Evolutionary conservation across 64 coral and sea anemone species (phyloP).

Genomic region (Dendronephthya gigantea): DNA sequence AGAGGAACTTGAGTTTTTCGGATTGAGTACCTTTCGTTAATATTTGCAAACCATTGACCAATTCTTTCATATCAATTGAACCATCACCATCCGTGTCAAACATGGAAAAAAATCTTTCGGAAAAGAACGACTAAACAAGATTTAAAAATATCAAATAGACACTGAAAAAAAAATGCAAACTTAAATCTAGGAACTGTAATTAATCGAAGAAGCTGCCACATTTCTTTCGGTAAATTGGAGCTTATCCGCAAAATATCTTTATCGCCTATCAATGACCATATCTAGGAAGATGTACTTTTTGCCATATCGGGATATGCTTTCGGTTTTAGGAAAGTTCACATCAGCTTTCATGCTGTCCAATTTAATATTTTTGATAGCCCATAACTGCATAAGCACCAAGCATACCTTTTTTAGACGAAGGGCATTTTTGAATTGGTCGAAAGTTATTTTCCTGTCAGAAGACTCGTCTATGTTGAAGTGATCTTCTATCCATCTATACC

Average conservation of each 20-base stretch:
- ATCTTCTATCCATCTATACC: conserved; percentile 20
- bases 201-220: too few relatives aligned
- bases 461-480: neutral
- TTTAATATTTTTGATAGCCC: too few relatives aligned
- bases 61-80: neutral
- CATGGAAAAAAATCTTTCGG: conserved; percentile 6
- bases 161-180: neutral
- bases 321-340: too few relatives aligned
- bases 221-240: too few relatives aligned
- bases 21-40: neutral
- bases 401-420: conserved; percentile 5
- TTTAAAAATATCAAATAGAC: neutral
- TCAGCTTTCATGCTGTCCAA: too few relatives aligned
- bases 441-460: neutral
- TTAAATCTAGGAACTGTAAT: too few relatives aligned
- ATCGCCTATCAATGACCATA: too few relatives aligned
- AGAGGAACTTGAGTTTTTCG: conserved; percentile 4
- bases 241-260: too few relatives aligned
- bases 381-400: neutral
- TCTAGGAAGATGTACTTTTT: too few relatives aligned
- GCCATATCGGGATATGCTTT: too few relatives aligned
- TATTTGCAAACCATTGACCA: neutral
- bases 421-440: neutral
- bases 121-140: neutral
- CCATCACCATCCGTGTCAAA: neutral